phyloP scores from a whole-genome alignment of 2,113 vertebrate genomes.

The Aptenodytes patagonicus region DNA sequence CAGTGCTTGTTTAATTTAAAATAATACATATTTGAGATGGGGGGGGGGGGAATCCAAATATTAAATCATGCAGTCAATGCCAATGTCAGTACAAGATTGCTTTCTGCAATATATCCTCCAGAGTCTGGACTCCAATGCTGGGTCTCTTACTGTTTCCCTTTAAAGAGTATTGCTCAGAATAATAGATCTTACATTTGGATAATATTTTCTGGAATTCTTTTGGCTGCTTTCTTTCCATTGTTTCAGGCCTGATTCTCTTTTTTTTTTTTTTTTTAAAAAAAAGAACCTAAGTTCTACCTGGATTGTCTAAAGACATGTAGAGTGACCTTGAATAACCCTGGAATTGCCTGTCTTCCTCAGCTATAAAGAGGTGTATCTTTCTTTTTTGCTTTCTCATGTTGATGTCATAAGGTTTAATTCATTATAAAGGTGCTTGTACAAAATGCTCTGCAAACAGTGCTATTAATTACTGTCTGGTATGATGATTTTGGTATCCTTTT shows the following conservation, averaged over 20 bases:
- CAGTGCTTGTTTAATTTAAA: neutral
- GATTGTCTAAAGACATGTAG: neutral
- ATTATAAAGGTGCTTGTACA: neutral
- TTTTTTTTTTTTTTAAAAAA: too few relatives aligned
- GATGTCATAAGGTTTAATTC: neutral
- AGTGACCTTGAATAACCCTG: neutral
- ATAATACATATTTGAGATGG: neutral
- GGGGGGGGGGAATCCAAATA: rapidly evolving
- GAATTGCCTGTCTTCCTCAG: neutral
- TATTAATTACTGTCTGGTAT: neutral
- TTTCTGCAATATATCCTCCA: neutral
- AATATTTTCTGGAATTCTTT: neutral
- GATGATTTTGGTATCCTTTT: neutral
- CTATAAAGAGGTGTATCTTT: neutral
- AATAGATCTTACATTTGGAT: neutral
- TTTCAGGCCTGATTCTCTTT: neutral
- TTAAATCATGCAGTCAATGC: neutral
- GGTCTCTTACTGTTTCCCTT: neutral
- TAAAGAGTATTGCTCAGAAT: neutral
- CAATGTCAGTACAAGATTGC: neutral
- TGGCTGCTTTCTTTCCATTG: neutral
- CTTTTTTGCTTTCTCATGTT: neutral
- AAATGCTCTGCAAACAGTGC: neutral
- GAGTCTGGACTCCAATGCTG: neutral
- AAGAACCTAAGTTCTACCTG: neutral